phyloP scores from a whole-genome alignment of 2,113 vertebrate species.

The Geococcyx californianus region DNA sequence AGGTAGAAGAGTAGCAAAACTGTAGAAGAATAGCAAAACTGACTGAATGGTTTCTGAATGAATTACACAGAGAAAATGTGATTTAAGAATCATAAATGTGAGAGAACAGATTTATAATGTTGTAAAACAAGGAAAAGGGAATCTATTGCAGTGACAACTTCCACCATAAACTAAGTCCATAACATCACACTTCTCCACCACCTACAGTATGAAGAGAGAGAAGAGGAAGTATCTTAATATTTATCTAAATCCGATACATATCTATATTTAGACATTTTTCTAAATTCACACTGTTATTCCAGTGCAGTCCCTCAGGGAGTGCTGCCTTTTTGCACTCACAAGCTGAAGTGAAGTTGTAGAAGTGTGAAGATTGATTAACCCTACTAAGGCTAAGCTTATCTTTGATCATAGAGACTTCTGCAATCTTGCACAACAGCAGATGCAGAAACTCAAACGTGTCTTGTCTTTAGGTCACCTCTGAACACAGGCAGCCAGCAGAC shows the following conservation, averaged over 20 bases:
- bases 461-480: background rate
- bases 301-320: background rate
- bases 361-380: background rate
- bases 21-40: too few species aligned
- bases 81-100: background rate
- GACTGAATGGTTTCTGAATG: background rate
- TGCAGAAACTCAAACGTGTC: background rate
- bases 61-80: background rate
- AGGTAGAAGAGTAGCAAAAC: too few species aligned
- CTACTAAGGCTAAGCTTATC: background rate
- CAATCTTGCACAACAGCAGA: background rate
- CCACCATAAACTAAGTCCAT: background rate
- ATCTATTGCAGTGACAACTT: background rate
- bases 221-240: background rate
- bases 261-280: background rate
- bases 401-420: background rate
- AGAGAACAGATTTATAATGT: background rate
- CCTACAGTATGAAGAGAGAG: background rate
- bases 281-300: background rate
- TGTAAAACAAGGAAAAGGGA: background rate
- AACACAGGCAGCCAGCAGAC: background rate
- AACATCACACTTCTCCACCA: background rate
- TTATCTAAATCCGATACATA: background rate
- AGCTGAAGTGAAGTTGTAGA: background rate
- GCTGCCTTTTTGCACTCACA: background rate